A percentile compares a stretch with the other conserved stretches of the same genome.
These are phyloP conservation scores for Drosophila varians DNA, from an alignment of 1,140 invertebrate genomes.

Conservation along the genomic window DNA sequence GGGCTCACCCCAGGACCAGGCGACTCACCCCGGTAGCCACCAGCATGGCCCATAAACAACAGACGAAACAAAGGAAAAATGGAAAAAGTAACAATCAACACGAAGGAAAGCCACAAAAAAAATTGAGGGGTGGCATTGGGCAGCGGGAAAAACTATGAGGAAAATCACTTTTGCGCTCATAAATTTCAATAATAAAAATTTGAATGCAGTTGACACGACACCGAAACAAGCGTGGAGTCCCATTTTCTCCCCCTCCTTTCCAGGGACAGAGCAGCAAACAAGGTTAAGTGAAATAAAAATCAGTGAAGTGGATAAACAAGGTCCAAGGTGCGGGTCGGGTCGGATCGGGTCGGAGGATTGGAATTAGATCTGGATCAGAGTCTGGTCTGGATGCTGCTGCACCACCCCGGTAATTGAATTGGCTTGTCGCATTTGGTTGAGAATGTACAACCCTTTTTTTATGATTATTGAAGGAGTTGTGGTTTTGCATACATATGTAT, in stretches of 20 bases:
- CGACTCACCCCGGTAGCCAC: slow-evolving; percentile 50
- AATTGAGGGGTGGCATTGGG: slow-evolving; percentile 25
- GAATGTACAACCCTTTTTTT: slow-evolving; percentile 60
- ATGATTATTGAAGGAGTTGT: slow-evolving; percentile 25
- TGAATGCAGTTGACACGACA: slow-evolving; percentile 78
- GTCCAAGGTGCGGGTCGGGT: slow-evolving; percentile 63
- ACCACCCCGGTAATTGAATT: slow-evolving; percentile 68
- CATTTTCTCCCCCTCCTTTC: neutral
- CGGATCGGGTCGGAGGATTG: slow-evolving; percentile 12
- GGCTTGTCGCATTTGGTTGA: slow-evolving; percentile 45
- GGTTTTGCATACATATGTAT: slow-evolving; percentile 61
- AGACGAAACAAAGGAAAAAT: slow-evolving; percentile 41
- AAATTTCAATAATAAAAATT: slow-evolving; percentile 83
- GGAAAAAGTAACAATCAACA: slow-evolving; percentile 28
- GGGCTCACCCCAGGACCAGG: neutral
- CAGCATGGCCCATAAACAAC: slow-evolving; percentile 57
- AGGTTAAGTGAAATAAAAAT: slow-evolving; percentile 76
- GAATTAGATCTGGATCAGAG: slow-evolving; percentile 17
- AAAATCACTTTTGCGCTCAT: slow-evolving; percentile 81
- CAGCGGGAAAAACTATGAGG: slow-evolving; percentile 66
- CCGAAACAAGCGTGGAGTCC: slow-evolving; percentile 56
- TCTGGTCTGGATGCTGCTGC: slow-evolving; percentile 21
- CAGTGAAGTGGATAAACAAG: slow-evolving; percentile 71
- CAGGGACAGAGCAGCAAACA: slow-evolving; percentile 46
- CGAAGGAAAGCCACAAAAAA: slow-evolving; percentile 31